Base-by-base conservation (phyloP, 2,888 invertebrate species). In the Trisateles emortualis region DNA sequence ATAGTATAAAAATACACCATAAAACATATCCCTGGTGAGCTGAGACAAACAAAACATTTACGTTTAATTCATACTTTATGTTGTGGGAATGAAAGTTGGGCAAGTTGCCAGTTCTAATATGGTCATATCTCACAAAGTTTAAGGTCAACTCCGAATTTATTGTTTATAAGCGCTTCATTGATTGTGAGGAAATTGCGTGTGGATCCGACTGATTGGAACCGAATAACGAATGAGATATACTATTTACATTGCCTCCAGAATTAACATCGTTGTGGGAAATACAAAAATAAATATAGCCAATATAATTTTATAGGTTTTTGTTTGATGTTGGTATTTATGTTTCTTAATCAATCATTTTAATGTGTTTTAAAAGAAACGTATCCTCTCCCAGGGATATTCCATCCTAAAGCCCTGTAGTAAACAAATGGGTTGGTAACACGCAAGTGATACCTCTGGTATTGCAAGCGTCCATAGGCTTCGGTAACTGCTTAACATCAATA, bases 91-190 rank as follows among this genome's bases (percentile, higher is more conserved):
- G 14, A 26, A 14, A 42, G 50, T 42, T 63, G 69, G 75, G 75
- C 71, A 51, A 47, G 2, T 35, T 59, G 73, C 75, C 75, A 62
- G 52, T 40, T 29, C 44, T 64, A 66, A 67, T 58, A 63, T 43
- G 55, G 52, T 43, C 41, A 52, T 76, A 68, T 62, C 64, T 67
- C 54, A 47, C 44, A 17, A 72, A 70, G 70, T 70, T 70, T 60
- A 70, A 69, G 70, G 69, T 66, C 60, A 63, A 19, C 30, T 36
- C 33, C 11, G 29, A 52, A 72, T 69, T 65, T 65, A 69, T 65
- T 65, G 53, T 56, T 55, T 69, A 56, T 64, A 46, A 65, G 45
- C 50, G 45, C 39, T 54, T 55, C 59, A 69, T 56, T 65, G 69
- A 52, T 54, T 68, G 26, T 33, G 35, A 16, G 33, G 50, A 39